Evolutionary conservation across 1,140 invertebrate genomes (phyloP).

Genomic region (Harlomillsia oculata): DNA sequence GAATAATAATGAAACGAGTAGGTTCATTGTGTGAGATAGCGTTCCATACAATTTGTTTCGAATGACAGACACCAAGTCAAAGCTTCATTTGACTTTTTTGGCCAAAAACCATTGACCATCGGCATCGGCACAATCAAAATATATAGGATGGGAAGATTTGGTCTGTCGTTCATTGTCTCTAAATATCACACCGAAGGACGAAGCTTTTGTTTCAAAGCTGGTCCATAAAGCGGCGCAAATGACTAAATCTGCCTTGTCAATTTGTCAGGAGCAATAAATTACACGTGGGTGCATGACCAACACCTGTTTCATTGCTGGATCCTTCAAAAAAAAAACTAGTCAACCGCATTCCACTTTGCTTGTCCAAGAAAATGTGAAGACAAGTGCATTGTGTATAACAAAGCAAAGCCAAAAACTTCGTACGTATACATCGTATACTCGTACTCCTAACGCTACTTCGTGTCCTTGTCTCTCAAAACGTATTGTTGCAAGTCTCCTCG

Average conservation of each 20-base stretch:
- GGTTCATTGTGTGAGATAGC: too few relatives aligned
- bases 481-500: too few relatives aligned
- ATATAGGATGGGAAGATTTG: not conserved
- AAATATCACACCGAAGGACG: not conserved
- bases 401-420: too few relatives aligned
- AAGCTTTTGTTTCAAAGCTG: not conserved
- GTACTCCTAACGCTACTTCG: too few relatives aligned
- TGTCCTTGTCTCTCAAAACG: too few relatives aligned
- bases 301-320: slow-evolving; percentile 1
- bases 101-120: not conserved
- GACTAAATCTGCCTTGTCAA: slow-evolving; percentile 9
- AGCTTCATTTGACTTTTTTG: not conserved
- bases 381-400: too few relatives aligned
- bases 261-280: slow-evolving; percentile 6
- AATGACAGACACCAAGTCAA: not conserved
- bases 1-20: too few relatives aligned
- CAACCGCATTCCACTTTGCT: not conserved
- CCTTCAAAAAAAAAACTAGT: not conserved
- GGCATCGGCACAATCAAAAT: not conserved
- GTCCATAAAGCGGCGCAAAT: slow-evolving; percentile 4
- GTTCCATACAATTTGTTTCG: not conserved
- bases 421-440: too few relatives aligned
- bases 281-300: slow-evolving; percentile 8
- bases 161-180: not conserved
- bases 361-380: too few relatives aligned